A percentile compares a stretch with the other conserved stretches of the same genome.
Conservation (phyloP, 2,113 vertebrate species). For the Callipepla squamata region DNA sequence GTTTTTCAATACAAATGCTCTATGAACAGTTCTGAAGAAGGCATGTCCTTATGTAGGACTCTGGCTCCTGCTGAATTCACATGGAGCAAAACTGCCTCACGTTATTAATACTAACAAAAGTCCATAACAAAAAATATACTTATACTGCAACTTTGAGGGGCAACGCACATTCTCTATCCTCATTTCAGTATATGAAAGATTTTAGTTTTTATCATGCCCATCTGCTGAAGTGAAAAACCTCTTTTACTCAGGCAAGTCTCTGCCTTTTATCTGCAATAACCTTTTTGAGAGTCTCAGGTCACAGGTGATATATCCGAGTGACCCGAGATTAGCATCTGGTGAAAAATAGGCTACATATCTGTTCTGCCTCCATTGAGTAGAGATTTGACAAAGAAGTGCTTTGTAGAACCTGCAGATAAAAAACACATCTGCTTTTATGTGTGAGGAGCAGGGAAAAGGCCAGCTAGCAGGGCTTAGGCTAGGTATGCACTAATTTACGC, state of each 20-base stretch:
- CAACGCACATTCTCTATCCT: background rate
- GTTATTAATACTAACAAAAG: slow-evolving; percentile 42
- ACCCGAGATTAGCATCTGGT: background rate
- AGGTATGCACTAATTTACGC: background rate
- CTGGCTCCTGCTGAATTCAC: background rate
- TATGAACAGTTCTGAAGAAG: background rate
- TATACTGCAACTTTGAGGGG: background rate
- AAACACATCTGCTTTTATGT: background rate
- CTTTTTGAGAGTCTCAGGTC: slow-evolving; percentile 26
- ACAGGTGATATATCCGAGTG: background rate
- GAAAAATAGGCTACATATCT: background rate
- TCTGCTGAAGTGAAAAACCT: slow-evolving; percentile 23
- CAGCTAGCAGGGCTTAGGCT: background rate
- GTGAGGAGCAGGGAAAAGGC: background rate
- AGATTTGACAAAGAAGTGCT: background rate
- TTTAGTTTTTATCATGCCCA: background rate
- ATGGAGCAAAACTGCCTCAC: background rate
- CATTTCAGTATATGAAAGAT: background rate
- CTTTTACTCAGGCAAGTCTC: slow-evolving; percentile 1
- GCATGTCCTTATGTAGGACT: background rate
- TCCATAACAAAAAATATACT: slow-evolving; percentile 9
- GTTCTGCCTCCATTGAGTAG: background rate
- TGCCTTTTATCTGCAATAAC: slow-evolving; percentile 37
- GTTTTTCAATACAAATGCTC: slow-evolving; percentile 39
- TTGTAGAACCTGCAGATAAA: background rate